Evolutionary conservation across 2,113 vertebrate genomes (phyloP), one percentile per base, ranked within the genome.

Genomic region (Bubalus kerabau): DNA sequence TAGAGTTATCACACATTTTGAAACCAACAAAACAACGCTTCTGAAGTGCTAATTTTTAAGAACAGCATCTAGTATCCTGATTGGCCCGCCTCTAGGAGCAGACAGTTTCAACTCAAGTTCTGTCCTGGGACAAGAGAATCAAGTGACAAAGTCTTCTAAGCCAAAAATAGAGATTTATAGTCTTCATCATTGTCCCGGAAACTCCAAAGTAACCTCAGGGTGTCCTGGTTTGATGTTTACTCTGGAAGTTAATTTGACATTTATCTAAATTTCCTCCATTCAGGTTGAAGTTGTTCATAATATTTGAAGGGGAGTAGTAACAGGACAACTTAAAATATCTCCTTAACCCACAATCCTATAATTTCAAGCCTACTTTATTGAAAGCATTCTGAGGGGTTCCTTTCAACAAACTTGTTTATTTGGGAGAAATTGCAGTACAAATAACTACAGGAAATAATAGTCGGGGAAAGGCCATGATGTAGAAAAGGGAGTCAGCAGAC

Each of bases 241-340:
- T 82, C 64, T 82, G n/a, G 21, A 87, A 83, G 81, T 95, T 84
- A 57, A 85, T 91, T 96, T 97, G 87, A 64, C 36, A 92, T 84
- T 95, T 82, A 57, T 57, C 40, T 91, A 74, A 48, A 43, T 80
- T 93, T 92, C 30, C 48, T 56, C 4, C 2, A 13, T 12, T 43
- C 3, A 2, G 17, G 15, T 8, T 90, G 71, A 90, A 54, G 17
- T 64, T 50, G 52, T 52, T 74, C 12, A 17, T 46, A 54, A 9
- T 48, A 8, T 86, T 71, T 92, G 62, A 94, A 87, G 57, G 28
- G 40, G 5, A 30, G 17, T 11, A 21, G 8, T 54, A 81, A 76
- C 8, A 95, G 56, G 13, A 94, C 56, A 83, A 46, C 30, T 85
- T 54, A 36, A 67, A 62, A 74, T 40, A 60, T 13, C 24, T 84